Evolutionary conservation across 2,797 vertebrate species (phyloP).

Genomic region (Myotis daubentonii): DNA sequence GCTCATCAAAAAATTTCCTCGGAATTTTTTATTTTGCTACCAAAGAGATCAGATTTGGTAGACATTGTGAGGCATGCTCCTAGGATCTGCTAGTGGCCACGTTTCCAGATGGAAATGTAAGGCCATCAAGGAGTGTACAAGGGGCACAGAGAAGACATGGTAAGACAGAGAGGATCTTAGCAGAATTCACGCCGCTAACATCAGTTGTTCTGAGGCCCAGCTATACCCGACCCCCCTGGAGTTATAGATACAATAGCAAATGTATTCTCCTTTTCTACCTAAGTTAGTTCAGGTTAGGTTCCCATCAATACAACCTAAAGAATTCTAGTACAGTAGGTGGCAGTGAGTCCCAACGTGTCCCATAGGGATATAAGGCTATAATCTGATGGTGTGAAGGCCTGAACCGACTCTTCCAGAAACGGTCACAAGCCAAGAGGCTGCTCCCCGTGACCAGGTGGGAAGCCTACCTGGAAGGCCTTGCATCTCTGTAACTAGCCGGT

Average conservation of each 20-base stretch:
- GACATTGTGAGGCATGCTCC: neutral
- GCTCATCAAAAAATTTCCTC: neutral
- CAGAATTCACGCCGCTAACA: neutral
- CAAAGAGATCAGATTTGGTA: neutral
- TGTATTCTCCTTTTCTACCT: neutral
- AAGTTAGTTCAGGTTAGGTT: neutral
- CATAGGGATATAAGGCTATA: neutral
- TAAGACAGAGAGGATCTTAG: neutral
- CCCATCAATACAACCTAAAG: neutral
- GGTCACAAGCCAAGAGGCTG: neutral
- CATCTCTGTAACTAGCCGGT: neutral
- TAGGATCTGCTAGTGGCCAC: neutral
- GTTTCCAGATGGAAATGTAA: neutral
- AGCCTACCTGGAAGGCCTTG: neutral
- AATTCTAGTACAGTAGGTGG: neutral
- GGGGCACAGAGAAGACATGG: neutral
- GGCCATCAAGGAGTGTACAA: neutral
- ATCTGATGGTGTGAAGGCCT: neutral
- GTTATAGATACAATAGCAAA: neutral
- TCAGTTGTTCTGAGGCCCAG: neutral
- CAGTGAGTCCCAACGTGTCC: neutral
- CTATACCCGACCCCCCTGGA: neutral
- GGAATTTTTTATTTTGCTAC: neutral
- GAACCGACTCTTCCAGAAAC: neutral
- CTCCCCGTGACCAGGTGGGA: neutral